Base-by-base conservation (phyloP, 2,888 invertebrate genomes). In the Heliconius charithonia region DNA sequence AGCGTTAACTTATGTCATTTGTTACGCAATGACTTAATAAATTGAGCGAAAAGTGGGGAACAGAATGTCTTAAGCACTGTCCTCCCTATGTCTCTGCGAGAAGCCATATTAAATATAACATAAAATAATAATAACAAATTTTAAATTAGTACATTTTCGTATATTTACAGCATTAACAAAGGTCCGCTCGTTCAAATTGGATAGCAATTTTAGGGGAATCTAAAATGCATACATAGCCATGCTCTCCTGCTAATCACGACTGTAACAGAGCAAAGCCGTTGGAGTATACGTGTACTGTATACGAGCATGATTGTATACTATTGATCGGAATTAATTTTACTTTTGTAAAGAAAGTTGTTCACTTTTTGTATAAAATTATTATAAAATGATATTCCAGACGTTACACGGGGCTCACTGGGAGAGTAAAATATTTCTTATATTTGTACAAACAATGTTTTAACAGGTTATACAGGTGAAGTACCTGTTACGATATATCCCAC, bases 211-310 rank as follows among this genome's bases (percentile, higher is more conserved):
- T 75, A 75, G 76, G 62, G 76, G 67, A 75, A 80, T 81, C 75
- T 80, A 81, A 80, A 81, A 81, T 80, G 80, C 78, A 81, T 81
- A 80, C 79, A 72, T 73, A 74, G 78, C 78, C 59, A 77, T 70
- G 74, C 19, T 27, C 45, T 78, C 32, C 45, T 81, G 76, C 80
- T 81, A 81, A 81, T 80, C 76, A 75, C 75, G 32, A 41, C 51
- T 72, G 81, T 70, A 71, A 66, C 65, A 37, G 51, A 37, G 51
- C 72, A 71, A 62, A 76, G 56, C 76, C 66, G 12, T 45, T 25
- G 12, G 37, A 13, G 27, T 70, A 6, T 22, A 25, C 25, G 25
- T 25, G n/a, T n/a, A 63, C 32, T 19, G 25, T 2, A 63, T 63
- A 63, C 63, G 2, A 27, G 16, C 16, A 16, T 41, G 25, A 37